These are phyloP conservation scores for Nothocercus julius DNA, from an alignment of 2,113 vertebrate genomes.

Conservation along the genomic window DNA sequence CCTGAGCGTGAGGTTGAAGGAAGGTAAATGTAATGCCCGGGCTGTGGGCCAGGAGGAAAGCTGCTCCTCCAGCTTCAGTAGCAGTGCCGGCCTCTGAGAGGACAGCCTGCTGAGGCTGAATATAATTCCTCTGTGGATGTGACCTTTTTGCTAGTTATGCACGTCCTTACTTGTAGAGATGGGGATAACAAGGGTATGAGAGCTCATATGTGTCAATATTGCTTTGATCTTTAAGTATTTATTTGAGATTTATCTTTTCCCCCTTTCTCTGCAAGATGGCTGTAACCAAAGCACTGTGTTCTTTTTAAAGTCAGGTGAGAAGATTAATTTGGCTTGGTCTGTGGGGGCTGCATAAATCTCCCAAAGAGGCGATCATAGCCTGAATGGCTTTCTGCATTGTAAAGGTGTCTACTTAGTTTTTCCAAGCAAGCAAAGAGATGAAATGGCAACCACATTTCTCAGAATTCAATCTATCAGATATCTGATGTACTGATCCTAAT, in stretches of 20 bases:
- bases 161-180: neutral
- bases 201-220: neutral
- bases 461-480: neutral
- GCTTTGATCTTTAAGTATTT: neutral
- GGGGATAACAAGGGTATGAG: accelerated
- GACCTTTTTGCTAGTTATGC: neutral
- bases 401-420: neutral
- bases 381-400: neutral
- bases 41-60: neutral
- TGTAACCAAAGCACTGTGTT: neutral
- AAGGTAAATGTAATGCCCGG: neutral
- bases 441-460: neutral
- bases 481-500: neutral
- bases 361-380: neutral
- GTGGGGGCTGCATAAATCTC: neutral
- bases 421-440: neutral
- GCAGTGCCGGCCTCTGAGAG: accelerated
- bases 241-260: neutral
- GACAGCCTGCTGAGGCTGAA: neutral
- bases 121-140: neutral
- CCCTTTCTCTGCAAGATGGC: neutral
- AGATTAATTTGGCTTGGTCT: neutral
- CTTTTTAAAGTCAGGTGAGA: neutral
- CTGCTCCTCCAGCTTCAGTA: neutral
- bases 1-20: neutral